phyloP scores from a whole-genome alignment of 2,888 invertebrate genomes.

The Agapostemon virescens region DNA sequence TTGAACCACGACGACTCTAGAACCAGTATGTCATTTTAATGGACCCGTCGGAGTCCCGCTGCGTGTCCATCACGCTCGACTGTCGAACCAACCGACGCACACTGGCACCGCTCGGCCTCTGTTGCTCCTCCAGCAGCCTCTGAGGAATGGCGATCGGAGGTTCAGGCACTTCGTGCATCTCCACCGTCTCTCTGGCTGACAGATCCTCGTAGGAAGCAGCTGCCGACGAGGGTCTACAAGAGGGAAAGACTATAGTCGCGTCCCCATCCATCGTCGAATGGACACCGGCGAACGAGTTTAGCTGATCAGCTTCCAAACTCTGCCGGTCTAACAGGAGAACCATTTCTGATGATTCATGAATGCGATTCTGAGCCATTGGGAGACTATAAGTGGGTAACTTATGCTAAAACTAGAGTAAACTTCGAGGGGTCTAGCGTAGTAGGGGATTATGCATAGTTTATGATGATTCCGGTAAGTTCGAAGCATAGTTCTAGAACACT shows the following conservation, averaged over 20 bases:
- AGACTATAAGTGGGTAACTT: not conserved
- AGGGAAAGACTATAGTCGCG: not conserved
- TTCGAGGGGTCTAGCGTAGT: not conserved
- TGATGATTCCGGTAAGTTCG: not conserved
- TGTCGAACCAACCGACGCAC: slow-evolving; percentile 87
- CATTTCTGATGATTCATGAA: not conserved
- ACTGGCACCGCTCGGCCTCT: slow-evolving; percentile 58
- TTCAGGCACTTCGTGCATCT: slow-evolving; percentile 76
- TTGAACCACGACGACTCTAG: slow-evolving; percentile 77
- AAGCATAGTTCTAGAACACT: not conserved
- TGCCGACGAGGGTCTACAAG: slow-evolving; percentile 81
- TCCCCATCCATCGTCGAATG: not conserved
- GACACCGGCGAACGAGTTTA: not conserved
- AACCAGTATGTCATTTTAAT: slow-evolving; percentile 95
- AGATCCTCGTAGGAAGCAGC: slow-evolving; percentile 88
- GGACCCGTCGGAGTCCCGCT: slow-evolving; percentile 88
- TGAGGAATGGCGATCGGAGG: slow-evolving; percentile 48
- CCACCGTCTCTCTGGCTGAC: slow-evolving; percentile 82
- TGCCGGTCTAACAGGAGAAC: not conserved
- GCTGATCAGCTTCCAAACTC: not conserved
- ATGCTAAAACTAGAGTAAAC: not conserved
- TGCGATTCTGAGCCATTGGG: not conserved
- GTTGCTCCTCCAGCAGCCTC: slow-evolving; percentile 64
- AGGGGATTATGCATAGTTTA: not conserved
- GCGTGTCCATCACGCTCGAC: slow-evolving; percentile 91